A percentile compares a stretch with the other conserved stretches of the same genome.
Evolutionary conservation across 2,888 invertebrate species (phyloP).

Genomic region (Tuberolachnus salignus): DNA sequence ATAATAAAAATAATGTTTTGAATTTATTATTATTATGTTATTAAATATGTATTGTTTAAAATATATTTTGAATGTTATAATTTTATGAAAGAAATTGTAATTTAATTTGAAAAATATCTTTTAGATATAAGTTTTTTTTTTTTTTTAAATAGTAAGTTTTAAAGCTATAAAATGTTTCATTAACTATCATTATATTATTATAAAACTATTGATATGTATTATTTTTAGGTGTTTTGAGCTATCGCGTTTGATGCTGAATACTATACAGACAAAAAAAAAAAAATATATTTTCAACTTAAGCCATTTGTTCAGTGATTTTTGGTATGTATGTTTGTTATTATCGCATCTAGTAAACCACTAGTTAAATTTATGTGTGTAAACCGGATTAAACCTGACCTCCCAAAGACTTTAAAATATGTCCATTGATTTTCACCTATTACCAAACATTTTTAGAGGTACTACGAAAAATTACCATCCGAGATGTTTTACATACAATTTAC

Average conservation of each 20-base stretch:
- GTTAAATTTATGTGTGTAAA: neutral
- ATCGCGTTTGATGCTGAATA: neutral
- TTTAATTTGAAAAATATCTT: neutral
- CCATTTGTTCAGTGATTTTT: neutral
- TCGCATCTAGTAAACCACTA: neutral
- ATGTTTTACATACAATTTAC: too few relatives aligned
- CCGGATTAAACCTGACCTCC: neutral
- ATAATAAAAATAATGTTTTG: too few relatives aligned
- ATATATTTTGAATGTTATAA: too few relatives aligned
- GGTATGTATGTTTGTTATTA: constrained; percentile 1
- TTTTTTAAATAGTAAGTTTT: neutral
- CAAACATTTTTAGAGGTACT: neutral
- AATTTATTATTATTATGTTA: too few relatives aligned
- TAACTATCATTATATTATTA: neutral
- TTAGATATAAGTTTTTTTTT: neutral
- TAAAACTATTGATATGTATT: neutral
- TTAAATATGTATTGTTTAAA: too few relatives aligned
- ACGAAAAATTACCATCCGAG: neutral
- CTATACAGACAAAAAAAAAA: neutral
- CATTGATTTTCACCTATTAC: neutral
- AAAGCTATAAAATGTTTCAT: neutral
- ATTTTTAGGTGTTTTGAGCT: neutral
- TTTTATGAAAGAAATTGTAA: too few relatives aligned
- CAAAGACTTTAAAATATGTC: neutral
- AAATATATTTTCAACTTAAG: neutral